These are phyloP conservation scores for Catostylus mosaicus DNA, from an alignment of 30 jellyfish, hydroid and myxozoan genomes.

Conservation along the genomic window DNA sequence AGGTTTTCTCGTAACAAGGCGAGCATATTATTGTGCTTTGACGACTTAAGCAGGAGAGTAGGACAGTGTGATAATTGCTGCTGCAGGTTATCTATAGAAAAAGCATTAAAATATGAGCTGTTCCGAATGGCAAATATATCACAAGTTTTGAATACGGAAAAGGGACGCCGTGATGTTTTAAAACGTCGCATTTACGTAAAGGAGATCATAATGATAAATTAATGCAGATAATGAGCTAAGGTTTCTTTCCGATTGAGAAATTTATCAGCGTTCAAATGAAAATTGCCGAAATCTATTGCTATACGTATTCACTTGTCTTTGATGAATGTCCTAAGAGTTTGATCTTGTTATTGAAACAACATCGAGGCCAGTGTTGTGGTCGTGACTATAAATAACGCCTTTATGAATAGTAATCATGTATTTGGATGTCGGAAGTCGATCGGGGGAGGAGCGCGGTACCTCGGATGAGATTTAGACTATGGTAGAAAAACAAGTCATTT, in stretches of 20 bases:
- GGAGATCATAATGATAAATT: not conserved
- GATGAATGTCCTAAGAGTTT: slow-evolving; percentile 11
- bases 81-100: not conserved
- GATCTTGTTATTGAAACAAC: slow-evolving; percentile 53
- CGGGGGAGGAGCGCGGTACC: slow-evolving; percentile 44
- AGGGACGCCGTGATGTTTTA: not conserved
- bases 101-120: not conserved
- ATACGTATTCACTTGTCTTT: slow-evolving; percentile 15
- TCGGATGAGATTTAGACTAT: slow-evolving; percentile 24
- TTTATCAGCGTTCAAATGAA: slow-evolving; percentile 26
- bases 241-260: slow-evolving; percentile 1
- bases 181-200: not conserved
- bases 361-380: slow-evolving; percentile 40
- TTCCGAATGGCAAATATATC: slow-evolving; percentile 6
- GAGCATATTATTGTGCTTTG: too few species aligned
- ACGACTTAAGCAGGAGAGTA: not conserved
- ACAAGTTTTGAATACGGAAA: slow-evolving; percentile 43
- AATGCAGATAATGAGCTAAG: slow-evolving; percentile 16
- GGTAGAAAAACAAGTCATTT: slow-evolving; percentile 21
- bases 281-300: slow-evolving; percentile 39
- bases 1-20: too few species aligned
- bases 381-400: slow-evolving; percentile 38
- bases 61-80: not conserved
- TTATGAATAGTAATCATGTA: slow-evolving; percentile 31
- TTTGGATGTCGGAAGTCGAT: slow-evolving; percentile 54